Evolutionary conservation across 1,140 invertebrate genomes (phyloP).

Genomic region (Brachionus angularis): DNA sequence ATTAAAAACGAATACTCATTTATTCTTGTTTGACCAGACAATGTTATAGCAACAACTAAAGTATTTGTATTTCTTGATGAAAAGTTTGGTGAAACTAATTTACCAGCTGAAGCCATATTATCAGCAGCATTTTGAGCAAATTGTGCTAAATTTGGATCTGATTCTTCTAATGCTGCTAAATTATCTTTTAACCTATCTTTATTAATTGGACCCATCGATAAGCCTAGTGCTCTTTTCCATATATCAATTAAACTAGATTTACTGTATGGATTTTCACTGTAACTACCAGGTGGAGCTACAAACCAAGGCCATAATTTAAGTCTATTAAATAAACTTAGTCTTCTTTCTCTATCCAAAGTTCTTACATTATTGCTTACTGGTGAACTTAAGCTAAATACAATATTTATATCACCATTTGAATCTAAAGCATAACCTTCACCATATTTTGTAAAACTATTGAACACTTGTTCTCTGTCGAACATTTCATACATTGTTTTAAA

Average conservation of each 20-base stretch:
- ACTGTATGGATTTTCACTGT: not conserved
- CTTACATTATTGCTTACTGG: not conserved
- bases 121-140: constrained; percentile 16
- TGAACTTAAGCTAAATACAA: not conserved
- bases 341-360: constrained; percentile 6
- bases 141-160: not conserved
- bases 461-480: not conserved
- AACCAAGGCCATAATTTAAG: constrained; percentile 33
- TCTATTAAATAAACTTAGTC: constrained; percentile 15
- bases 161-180: not conserved
- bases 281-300: not conserved
- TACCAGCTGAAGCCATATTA: not conserved
- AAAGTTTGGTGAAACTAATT: constrained; percentile 6
- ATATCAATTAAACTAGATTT: not conserved
- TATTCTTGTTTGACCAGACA: not conserved
- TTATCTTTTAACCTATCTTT: not conserved
- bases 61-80: not conserved
- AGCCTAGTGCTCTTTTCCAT: constrained; percentile 3
- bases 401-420: constrained; percentile 18
- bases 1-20: constrained; percentile 15
- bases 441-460: constrained; percentile 16
- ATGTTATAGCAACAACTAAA: constrained; percentile 12
- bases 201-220: constrained; percentile 10
- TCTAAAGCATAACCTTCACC: constrained; percentile 1
- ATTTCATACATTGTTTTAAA: constrained; percentile 29